A percentile compares a stretch with the other conserved stretches of the same genome.
Evolutionary conservation across 2,888 invertebrate genomes (phyloP).

Genomic region (Epiblema foenella): DNA sequence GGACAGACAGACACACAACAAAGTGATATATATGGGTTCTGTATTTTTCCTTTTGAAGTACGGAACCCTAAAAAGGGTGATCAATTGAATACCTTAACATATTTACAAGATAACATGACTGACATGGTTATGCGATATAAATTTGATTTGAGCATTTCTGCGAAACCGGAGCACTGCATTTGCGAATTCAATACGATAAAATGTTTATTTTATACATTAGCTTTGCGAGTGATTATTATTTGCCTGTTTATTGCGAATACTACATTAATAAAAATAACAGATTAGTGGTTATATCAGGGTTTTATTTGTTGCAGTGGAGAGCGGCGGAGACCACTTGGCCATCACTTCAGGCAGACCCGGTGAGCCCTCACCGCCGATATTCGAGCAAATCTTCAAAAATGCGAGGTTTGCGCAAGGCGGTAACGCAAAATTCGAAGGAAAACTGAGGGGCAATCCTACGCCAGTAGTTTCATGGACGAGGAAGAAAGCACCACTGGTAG

Average conservation of each 20-base stretch:
- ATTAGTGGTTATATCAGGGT: not conserved
- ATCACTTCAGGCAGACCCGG: slow-evolving; percentile 84
- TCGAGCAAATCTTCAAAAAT: slow-evolving; percentile 97
- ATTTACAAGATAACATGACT: too few species aligned
- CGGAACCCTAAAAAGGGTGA: too few species aligned
- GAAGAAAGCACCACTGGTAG: slow-evolving; percentile 92
- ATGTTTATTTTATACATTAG: not conserved
- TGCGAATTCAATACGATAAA: not conserved
- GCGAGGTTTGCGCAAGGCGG: slow-evolving; percentile 98
- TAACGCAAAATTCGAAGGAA: slow-evolving; percentile 96
- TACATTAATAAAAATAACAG: not conserved
- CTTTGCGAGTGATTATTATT: not conserved
- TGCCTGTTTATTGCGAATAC: not conserved
- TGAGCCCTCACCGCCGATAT: slow-evolving; percentile 95
- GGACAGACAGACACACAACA: too few species aligned
- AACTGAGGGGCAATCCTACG: slow-evolving; percentile 95
- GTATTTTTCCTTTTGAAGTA: too few species aligned
- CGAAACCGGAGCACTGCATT: not conserved
- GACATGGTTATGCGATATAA: not conserved
- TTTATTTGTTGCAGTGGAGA: slow-evolving; percentile 86
- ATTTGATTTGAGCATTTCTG: not conserved
- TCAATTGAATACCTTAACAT: too few species aligned
- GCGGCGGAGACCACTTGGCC: slow-evolving; percentile 80
- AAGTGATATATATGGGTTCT: too few species aligned
- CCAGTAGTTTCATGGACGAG: slow-evolving; percentile 96